Conservation (phyloP, 2,888 invertebrate species). For the Ennomos erosarius region DNA sequence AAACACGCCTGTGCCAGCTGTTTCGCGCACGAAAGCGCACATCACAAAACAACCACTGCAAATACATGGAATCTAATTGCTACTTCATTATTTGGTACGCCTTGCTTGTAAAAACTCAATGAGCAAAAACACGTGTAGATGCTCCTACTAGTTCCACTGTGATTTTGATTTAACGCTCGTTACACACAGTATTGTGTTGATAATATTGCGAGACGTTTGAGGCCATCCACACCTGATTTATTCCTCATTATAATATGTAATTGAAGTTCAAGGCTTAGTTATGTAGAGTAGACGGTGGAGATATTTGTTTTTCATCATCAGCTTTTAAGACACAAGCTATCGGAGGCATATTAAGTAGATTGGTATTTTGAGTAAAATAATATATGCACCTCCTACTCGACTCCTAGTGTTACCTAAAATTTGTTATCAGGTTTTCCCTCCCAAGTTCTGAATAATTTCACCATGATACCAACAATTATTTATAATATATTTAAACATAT, state of each 20-base stretch:
- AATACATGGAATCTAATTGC: constrained; percentile 20
- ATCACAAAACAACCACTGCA: constrained; percentile 10
- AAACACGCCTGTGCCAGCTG: too few relatives aligned
- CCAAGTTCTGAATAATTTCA: too few relatives aligned
- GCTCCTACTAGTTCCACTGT: constrained; percentile 21
- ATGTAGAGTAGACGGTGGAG: too few relatives aligned
- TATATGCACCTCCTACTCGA: not conserved
- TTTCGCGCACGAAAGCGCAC: not conserved
- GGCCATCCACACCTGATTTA: constrained; percentile 19
- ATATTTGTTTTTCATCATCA: too few relatives aligned
- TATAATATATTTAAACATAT: too few relatives aligned
- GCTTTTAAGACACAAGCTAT: too few relatives aligned
- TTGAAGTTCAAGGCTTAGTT: constrained; percentile 1
- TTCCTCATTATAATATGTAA: constrained; percentile 8
- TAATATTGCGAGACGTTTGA: constrained; percentile 17
- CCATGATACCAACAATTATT: too few relatives aligned
- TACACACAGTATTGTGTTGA: constrained; percentile 24
- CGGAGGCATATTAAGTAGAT: too few relatives aligned
- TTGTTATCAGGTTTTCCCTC: too few relatives aligned
- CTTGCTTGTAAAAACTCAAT: constrained; percentile 23
- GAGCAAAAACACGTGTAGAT: constrained; percentile 23
- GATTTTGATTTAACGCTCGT: constrained; percentile 28
- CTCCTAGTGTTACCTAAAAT: too few relatives aligned
- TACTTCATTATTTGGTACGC: constrained; percentile 24
- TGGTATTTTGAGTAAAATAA: not conserved